These are phyloP conservation scores for Dicyrtoma fusca DNA, from an alignment of 2,888 invertebrate genomes.

Conservation along the genomic window DNA sequence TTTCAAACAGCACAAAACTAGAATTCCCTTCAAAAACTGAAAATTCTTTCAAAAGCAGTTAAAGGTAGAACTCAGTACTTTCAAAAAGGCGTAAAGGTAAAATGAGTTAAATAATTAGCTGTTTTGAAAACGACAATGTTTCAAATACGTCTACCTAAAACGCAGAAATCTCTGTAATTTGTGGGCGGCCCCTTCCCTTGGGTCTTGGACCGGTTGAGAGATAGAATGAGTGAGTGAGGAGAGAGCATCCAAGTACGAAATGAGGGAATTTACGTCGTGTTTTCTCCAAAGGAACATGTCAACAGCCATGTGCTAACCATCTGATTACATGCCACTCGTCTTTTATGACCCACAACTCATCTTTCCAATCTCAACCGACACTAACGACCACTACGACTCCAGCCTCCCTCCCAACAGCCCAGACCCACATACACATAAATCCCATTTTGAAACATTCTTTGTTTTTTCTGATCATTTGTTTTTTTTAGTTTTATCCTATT, in stretches of 20 bases:
- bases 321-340: slow-evolving; percentile 34
- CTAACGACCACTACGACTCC: slow-evolving; percentile 22
- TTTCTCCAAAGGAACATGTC: slow-evolving; percentile 40
- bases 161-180: no score
- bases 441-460: background rate
- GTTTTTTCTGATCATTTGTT: no score
- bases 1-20: no score
- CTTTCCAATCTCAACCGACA: slow-evolving; percentile 19
- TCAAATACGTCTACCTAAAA: no score
- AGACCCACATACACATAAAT: slow-evolving; percentile 12
- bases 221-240: slow-evolving; percentile 19
- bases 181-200: no score
- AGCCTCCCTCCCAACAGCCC: slow-evolving; percentile 3
- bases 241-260: slow-evolving; percentile 17
- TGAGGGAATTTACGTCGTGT: slow-evolving; percentile 10
- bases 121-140: no score
- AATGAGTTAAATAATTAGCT: no score
- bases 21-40: no score
- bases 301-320: slow-evolving; percentile 53
- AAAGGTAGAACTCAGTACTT: no score
- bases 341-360: slow-evolving; percentile 22
- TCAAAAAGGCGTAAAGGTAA: no score
- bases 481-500: no score
- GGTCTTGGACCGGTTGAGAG: background rate
- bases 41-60: no score